Percentiles rank a stretch among this genome's conserved stretches.
Conservation (phyloP, 2,888 invertebrate species). For the Sialis lutaria region DNA sequence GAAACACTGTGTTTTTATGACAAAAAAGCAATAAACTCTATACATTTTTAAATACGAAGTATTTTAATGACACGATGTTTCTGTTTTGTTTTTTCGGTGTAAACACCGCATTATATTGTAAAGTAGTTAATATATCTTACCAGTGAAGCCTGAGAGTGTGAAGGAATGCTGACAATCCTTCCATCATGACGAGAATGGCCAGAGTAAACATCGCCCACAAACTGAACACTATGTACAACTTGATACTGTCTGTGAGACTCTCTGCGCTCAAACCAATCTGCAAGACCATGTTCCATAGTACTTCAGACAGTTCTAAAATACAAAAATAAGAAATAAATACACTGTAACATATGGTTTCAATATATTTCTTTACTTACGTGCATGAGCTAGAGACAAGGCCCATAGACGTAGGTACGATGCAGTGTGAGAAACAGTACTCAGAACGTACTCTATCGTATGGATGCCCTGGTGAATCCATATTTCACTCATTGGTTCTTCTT, state of each 20-base stretch:
- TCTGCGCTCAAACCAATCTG: slow-evolving; percentile 11
- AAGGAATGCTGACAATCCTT: slow-evolving; percentile 77
- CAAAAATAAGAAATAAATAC: neutral
- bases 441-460: slow-evolving; percentile 92
- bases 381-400: slow-evolving; percentile 92
- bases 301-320: slow-evolving; percentile 58
- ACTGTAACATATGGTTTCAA: slow-evolving; percentile 22
- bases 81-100: too few relatives aligned
- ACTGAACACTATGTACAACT: slow-evolving; percentile 48
- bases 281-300: slow-evolving; percentile 57
- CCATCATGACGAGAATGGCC: slow-evolving; percentile 74
- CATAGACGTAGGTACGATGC: slow-evolving; percentile 92
- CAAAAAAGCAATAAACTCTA: too few relatives aligned
- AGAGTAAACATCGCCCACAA: slow-evolving; percentile 68
- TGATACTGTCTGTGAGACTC: slow-evolving; percentile 27
- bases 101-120: too few relatives aligned
- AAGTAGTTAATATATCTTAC: slow-evolving; percentile 24
- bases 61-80: too few relatives aligned
- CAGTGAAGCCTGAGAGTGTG: slow-evolving; percentile 81
- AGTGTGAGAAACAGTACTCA: slow-evolving; percentile 92
- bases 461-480: slow-evolving; percentile 87
- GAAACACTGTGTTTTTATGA: too few relatives aligned
- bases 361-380: slow-evolving; percentile 43
- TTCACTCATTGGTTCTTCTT: slow-evolving; percentile 59
- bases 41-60: too few relatives aligned